A percentile compares a stretch with the other conserved stretches of the same genome.
Conservation (phyloP, 2,797 vertebrate genomes). For the Amblyopsis hoosieri region DNA sequence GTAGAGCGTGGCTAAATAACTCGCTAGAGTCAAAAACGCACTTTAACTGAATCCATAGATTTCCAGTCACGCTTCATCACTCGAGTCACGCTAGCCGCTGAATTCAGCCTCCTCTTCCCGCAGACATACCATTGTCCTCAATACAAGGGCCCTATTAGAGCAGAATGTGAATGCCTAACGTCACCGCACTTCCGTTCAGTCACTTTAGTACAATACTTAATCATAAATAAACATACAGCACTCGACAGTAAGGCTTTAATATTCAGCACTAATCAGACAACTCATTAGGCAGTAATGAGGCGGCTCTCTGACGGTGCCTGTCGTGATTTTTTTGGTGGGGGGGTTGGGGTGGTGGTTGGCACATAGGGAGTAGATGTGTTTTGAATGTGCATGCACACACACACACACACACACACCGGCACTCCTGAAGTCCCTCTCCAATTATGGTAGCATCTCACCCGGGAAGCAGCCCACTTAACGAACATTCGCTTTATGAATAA, state of each 20-base stretch:
- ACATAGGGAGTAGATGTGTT: constrained; percentile 47
- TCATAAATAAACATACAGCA: constrained; percentile 77
- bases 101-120: constrained; percentile 14
- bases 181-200: constrained; percentile 64
- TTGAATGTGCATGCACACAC: constrained; percentile 21
- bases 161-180: constrained; percentile 55
- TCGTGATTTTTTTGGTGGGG: constrained; percentile 46
- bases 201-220: constrained; percentile 78
- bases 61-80: too few species aligned
- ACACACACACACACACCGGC: constrained; percentile 45
- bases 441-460: constrained; percentile 79
- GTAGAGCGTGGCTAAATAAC: constrained; percentile 2
- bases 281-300: constrained; percentile 80
- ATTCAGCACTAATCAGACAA: constrained; percentile 76
- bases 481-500: constrained; percentile 79
- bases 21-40: background rate
- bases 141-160: constrained; percentile 55
- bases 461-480: constrained; percentile 77
- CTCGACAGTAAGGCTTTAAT: constrained; percentile 76
- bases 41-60: background rate
- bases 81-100: background rate
- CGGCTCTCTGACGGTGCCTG: constrained; percentile 64
- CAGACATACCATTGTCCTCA: constrained; percentile 15
- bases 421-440: constrained; percentile 73
- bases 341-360: constrained; percentile 56